Percentiles rank a stretch among this genome's conserved stretches.
Evolutionary conservation across 1,140 invertebrate species (phyloP).

Genomic region (Rhagoletis pomonella): DNA sequence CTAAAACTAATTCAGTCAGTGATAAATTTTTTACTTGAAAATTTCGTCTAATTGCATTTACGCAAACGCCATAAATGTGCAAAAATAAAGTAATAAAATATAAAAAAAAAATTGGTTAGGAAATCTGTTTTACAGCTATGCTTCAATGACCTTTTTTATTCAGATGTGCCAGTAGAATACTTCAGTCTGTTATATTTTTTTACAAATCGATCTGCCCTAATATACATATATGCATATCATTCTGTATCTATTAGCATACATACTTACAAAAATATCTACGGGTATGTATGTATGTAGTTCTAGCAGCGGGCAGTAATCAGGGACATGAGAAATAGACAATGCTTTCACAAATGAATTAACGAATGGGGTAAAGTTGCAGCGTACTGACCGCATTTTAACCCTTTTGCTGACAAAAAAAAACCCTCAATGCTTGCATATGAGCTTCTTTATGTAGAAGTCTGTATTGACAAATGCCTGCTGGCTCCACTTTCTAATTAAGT

Average conservation of each 20-base stretch:
- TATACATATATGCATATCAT: no score
- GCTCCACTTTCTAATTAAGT: conserved; percentile 43
- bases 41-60: no score
- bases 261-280: neutral
- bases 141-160: no score
- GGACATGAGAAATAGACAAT: neutral
- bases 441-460: neutral
- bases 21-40: no score
- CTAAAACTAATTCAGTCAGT: no score
- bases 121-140: no score
- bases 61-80: no score
- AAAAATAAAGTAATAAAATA: no score
- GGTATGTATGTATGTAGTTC: neutral
- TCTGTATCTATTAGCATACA: neutral
- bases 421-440: neutral
- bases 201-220: no score
- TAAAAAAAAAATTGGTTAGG: no score
- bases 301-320: neutral
- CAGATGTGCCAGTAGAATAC: no score
- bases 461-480: neutral
- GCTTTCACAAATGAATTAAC: neutral
- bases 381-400: conserved; percentile 19
- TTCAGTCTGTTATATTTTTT: no score
- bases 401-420: neutral
- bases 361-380: conserved; percentile 27